Evolutionary conservation across 2,888 invertebrate species (phyloP).

Genomic region (Ashinkailepas kermadecensis): DNA sequence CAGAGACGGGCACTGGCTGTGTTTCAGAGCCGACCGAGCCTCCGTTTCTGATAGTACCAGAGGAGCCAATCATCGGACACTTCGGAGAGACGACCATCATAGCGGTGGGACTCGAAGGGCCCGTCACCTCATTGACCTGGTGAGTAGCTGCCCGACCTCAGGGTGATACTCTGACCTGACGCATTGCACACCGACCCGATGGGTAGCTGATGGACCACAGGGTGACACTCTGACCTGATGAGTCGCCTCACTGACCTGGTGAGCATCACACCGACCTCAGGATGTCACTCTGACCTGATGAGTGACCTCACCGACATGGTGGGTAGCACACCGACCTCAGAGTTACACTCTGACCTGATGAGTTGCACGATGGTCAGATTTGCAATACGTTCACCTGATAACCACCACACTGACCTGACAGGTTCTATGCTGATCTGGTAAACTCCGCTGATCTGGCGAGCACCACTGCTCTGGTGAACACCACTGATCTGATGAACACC

Average conservation of each 20-base stretch:
- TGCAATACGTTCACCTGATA: background rate
- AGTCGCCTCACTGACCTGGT: background rate
- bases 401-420: background rate
- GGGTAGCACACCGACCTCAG: no score
- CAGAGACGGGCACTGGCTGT: no score
- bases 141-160: background rate
- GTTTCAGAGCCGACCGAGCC: background rate
- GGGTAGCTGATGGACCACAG: no score
- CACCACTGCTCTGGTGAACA: no score
- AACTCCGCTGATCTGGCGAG: no score
- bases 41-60: slow-evolving; percentile 39
- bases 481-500: no score
- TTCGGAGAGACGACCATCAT: background rate
- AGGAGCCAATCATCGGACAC: background rate
- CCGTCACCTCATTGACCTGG: background rate
- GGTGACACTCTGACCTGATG: background rate
- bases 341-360: background rate
- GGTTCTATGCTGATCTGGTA: no score
- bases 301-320: no score
- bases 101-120: background rate
- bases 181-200: background rate
- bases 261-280: background rate
- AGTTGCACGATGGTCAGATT: background rate
- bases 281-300: no score
- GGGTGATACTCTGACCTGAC: background rate